phyloP scores from a whole-genome alignment of 2,888 invertebrate species.

The Tridacna crocea region DNA sequence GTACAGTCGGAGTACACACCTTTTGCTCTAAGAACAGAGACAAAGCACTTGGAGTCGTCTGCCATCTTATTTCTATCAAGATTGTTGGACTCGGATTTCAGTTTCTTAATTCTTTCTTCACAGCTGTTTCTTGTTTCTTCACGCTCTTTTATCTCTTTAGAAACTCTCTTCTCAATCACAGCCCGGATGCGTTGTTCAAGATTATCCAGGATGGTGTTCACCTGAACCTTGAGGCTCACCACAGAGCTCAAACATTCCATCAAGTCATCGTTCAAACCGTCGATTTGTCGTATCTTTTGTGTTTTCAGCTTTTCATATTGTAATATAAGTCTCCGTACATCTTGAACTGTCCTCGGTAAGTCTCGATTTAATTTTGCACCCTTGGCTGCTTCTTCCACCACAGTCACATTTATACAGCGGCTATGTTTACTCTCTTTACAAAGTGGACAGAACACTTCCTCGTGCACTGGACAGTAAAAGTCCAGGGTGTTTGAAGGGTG shows the following conservation, averaged over 20 bases:
- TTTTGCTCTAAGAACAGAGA: conserved; percentile 37
- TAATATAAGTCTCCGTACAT: conserved; percentile 32
- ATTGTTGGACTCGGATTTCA: conserved; percentile 25
- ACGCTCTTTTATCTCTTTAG: conserved; percentile 39
- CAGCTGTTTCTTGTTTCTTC: conserved; percentile 23
- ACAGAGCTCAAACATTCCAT: conserved; percentile 38
- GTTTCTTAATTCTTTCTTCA: conserved; percentile 19
- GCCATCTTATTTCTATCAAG: conserved; percentile 31
- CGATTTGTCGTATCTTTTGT: conserved; percentile 28
- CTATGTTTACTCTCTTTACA: conserved; percentile 42
- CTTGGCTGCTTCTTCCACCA: conserved; percentile 28
- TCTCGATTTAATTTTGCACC: conserved; percentile 38
- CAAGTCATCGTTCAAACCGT: conserved; percentile 33
- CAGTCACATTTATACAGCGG: conserved; percentile 30
- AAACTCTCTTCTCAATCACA: conserved; percentile 30
- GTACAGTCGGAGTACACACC: conserved; percentile 37
- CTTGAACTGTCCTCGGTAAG: conserved; percentile 30
- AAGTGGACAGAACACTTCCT: conserved; percentile 34
- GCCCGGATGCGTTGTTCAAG: conserved; percentile 34
- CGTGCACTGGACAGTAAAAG: conserved; percentile 42
- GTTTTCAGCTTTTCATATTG: conserved; percentile 46
- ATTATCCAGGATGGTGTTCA: conserved; percentile 32
- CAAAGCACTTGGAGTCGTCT: conserved; percentile 44
- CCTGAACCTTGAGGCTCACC: conserved; percentile 28
- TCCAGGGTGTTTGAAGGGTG: conserved; percentile 37